Base-by-base conservation (phyloP, 2,888 invertebrate genomes). In the Acronicta leporina region DNA sequence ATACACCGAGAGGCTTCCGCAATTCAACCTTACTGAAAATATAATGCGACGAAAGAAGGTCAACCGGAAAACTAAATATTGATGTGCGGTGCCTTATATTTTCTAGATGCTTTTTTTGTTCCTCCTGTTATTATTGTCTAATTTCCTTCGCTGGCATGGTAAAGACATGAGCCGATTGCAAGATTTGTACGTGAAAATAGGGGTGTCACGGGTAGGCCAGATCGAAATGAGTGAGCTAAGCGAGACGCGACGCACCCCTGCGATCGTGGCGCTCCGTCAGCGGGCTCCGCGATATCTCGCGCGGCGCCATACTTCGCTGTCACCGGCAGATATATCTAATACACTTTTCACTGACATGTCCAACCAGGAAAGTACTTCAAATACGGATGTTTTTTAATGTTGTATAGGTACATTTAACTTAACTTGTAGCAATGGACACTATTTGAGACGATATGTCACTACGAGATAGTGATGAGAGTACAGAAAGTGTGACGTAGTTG, bases 31-130 rank as follows among this genome's bases (percentile, higher is more conserved):
- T 47, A 16, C 33, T 16, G 16, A 30, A 46, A 35, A 6, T 16
- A 8, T 35, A 16, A n/a, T 16, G 15, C 5, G 10, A 15, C 16
- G 11, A 38, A 15, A 38, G n/a, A 48, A 20, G 48, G 16, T 38
- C 48, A 38, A 35, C 38, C 38, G 48, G 38, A 35, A 35, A 35
- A 10, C 16, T 30, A 35, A 33, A 47, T 47, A 35, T 14, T 30
- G 33, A 47, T 13, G 13, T n/a, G 15, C 11, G 8, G 16, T 11
- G 16, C 9, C n/a, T 45, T 16, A 13, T 13, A 5, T 13, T 35
- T 16, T 7, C 16, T 47, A 30, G 14, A 15, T 27, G 27, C 11
- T 44, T 27, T 14, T 20, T 20, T 11, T 20, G 2, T n/a, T n/a
- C 33, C 5, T 33, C 0, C 11, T 33, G 4, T 11, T 33, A 11